Percentiles rank a stretch among this genome's conserved stretches.
Evolutionary conservation across 2,888 invertebrate species (phyloP).

Genomic region (Chrysolina haemoptera): DNA sequence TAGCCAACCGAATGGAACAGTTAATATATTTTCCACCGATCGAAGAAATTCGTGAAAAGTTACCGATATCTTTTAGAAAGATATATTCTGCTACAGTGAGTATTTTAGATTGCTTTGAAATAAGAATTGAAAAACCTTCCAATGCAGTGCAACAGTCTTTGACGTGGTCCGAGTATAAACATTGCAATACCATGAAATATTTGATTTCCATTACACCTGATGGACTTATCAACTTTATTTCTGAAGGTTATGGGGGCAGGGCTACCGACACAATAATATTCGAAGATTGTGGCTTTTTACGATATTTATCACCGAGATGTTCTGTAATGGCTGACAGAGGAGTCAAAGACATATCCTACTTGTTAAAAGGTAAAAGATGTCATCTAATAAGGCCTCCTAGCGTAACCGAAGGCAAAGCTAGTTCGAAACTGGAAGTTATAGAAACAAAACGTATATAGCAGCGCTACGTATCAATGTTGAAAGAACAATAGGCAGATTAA

Average conservation of each 20-base stretch:
- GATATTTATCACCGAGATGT: conserved; percentile 6
- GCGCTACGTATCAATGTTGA: conserved; percentile 59
- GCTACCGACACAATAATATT: conserved; percentile 8
- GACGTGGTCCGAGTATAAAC: conserved; percentile 59
- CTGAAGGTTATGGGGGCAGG: conserved; percentile 47
- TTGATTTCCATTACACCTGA: conserved; percentile 54
- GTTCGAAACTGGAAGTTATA: conserved; percentile 48
- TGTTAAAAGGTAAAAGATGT: conserved; percentile 11
- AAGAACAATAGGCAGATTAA: conserved; percentile 55
- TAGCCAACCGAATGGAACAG: too few relatives aligned
- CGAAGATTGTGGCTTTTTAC: not conserved
- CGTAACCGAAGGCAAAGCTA: conserved; percentile 43
- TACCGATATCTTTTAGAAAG: too few relatives aligned
- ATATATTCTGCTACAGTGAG: not conserved
- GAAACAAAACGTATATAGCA: conserved; percentile 56
- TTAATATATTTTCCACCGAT: too few relatives aligned
- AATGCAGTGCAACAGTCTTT: conserved; percentile 54
- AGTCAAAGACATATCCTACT: not conserved
- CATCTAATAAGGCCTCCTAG: conserved; percentile 50
- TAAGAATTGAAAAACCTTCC: conserved; percentile 51
- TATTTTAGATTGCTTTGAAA: conserved; percentile 56
- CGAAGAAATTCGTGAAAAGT: too few relatives aligned
- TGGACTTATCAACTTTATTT: conserved; percentile 54
- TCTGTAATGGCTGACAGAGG: conserved; percentile 27
- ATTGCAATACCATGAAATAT: conserved; percentile 59